Conservation (phyloP, 1,140 invertebrate genomes). For the Andricus grossulariae region DNA sequence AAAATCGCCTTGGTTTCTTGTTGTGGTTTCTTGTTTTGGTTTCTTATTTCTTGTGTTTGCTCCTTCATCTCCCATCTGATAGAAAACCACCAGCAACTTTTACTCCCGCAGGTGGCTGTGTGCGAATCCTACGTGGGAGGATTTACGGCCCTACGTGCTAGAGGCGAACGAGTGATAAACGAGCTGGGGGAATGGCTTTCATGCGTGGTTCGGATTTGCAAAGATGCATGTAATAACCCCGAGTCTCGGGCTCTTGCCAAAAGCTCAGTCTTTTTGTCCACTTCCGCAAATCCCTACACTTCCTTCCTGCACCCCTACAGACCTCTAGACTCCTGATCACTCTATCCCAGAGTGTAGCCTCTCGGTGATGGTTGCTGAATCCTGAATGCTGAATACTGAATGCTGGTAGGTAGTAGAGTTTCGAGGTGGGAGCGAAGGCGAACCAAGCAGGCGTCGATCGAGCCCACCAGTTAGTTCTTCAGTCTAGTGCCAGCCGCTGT, state of each 20-base stretch:
- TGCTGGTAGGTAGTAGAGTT: conserved; percentile 33
- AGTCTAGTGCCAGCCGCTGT: conserved; percentile 63
- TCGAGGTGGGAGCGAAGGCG: conserved; percentile 39
- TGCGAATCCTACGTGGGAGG: conserved; percentile 16
- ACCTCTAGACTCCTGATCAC: conserved; percentile 21
- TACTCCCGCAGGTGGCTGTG: background rate
- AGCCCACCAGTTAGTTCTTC: conserved; percentile 47
- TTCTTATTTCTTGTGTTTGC: background rate
- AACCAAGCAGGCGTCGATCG: conserved; percentile 57
- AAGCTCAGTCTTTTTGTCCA: conserved; percentile 44
- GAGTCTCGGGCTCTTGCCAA: conserved; percentile 46
- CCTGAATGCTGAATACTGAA: too few relatives aligned
- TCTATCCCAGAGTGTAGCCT: conserved; percentile 38
- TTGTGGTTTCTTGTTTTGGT: background rate
- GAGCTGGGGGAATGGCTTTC: conserved; percentile 49
- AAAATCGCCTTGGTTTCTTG: too few relatives aligned
- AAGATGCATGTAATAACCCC: conserved; percentile 57
- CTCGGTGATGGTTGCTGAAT: conserved; percentile 47
- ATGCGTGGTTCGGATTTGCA: conserved; percentile 45
- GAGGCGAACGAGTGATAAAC: conserved; percentile 49
- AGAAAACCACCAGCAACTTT: background rate
- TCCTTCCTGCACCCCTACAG: conserved; percentile 25
- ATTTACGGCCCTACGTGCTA: conserved; percentile 39
- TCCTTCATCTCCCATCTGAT: background rate
- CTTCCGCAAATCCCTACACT: conserved; percentile 36